phyloP scores from a whole-genome alignment of 2,888 invertebrate species.

The Syrphus vitripennis region DNA sequence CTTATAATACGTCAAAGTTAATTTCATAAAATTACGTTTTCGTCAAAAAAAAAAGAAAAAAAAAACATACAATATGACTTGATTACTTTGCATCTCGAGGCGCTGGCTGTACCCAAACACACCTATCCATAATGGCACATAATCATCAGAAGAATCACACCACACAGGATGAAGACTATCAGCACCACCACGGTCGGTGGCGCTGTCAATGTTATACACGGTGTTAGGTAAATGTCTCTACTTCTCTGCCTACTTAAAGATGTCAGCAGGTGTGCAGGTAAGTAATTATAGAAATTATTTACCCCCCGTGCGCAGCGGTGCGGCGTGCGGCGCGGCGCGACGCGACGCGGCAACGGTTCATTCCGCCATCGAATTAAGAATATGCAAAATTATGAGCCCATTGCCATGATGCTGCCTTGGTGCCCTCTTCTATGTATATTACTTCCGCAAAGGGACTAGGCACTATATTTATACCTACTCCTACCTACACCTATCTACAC shows the following conservation, averaged over 20 bases:
- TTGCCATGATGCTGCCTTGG: too few species aligned
- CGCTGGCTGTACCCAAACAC: not conserved
- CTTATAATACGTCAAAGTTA: not conserved
- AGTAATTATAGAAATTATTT: constrained; percentile 70
- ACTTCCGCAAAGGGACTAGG: constrained; percentile 35
- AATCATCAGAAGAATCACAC: constrained; percentile 18
- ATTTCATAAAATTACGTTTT: constrained; percentile 17
- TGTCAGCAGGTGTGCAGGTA: constrained; percentile 49
- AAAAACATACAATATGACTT: not conserved
- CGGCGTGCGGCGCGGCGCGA: too few species aligned
- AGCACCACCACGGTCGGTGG: not conserved
- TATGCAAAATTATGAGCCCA: constrained; percentile 60
- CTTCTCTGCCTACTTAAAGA: constrained; percentile 22
- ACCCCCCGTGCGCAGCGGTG: constrained; percentile 50
- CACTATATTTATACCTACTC: too few species aligned
- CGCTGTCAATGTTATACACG: not conserved
- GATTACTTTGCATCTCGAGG: constrained; percentile 1
- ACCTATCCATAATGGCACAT: not conserved
- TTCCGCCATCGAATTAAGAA: constrained; percentile 63
- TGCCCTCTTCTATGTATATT: not conserved
- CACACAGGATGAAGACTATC: not conserved
- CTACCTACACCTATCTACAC: not conserved
- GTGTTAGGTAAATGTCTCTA: constrained; percentile 4
- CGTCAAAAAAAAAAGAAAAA: not conserved
- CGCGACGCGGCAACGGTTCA: too few species aligned